phyloP scores from a whole-genome alignment of 2,113 vertebrate genomes.

The Microtus oregoni region DNA sequence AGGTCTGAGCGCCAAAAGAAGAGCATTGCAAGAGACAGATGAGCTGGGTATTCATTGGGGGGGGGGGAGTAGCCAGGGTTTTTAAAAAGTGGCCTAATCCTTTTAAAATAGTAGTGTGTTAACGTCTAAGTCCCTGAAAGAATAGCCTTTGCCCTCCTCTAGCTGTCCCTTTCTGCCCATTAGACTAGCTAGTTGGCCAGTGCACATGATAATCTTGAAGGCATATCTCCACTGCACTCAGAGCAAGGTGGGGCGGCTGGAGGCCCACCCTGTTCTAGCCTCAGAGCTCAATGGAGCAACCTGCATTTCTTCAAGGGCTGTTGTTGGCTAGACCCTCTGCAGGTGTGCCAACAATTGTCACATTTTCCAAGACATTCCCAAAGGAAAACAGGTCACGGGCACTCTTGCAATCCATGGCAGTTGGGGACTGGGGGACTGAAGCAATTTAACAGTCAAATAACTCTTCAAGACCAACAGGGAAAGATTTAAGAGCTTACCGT shows the following conservation, averaged over 20 bases:
- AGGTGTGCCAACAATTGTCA: background rate
- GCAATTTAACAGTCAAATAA: background rate
- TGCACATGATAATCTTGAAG: background rate
- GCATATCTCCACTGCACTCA: background rate
- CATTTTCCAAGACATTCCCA: background rate
- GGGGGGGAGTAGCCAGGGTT: background rate
- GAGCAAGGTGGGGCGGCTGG: background rate
- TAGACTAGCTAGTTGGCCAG: background rate
- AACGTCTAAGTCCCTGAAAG: background rate
- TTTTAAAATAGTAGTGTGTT: constrained; percentile 40
- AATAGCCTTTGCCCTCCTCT: background rate
- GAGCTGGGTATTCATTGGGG: constrained; percentile 5
- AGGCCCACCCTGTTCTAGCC: background rate
- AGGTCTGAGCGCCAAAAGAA: constrained; percentile 17
- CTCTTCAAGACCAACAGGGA: background rate
- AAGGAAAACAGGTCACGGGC: background rate
- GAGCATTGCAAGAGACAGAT: background rate
- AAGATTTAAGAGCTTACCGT: background rate
- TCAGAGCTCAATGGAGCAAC: background rate
- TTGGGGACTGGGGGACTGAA: background rate
- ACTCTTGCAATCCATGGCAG: background rate
- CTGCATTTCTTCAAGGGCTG: background rate
- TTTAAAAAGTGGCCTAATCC: constrained; percentile 35
- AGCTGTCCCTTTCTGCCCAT: background rate
- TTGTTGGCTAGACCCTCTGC: background rate